phyloP scores from a whole-genome alignment of 2,888 invertebrate genomes.

The Cheiracanthium punctorium region DNA sequence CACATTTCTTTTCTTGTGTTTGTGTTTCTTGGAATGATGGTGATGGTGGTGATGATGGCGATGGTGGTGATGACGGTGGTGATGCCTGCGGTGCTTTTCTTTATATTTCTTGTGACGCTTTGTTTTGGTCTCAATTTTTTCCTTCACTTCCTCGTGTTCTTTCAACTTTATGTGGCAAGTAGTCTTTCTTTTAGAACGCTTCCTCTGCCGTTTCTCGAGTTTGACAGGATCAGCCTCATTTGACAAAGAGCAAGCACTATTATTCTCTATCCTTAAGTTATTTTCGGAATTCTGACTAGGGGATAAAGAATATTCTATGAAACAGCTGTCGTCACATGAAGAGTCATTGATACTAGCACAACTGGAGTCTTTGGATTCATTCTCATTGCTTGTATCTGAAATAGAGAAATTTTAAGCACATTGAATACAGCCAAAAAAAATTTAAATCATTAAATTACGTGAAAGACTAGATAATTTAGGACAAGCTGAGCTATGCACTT shows the following conservation, averaged over 20 bases:
- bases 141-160: conserved; percentile 20
- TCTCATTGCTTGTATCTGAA: conserved; percentile 50
- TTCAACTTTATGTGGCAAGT: conserved; percentile 9
- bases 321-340: conserved; percentile 59
- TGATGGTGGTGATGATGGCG: conserved; percentile 60
- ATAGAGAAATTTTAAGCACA: too few species aligned
- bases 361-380: conserved; percentile 65
- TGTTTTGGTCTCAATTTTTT: conserved; percentile 41
- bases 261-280: conserved; percentile 19
- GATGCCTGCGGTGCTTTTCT: conserved; percentile 58
- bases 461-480: too few species aligned
- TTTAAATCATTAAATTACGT: too few species aligned
- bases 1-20: conserved; percentile 34
- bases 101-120: conserved; percentile 63
- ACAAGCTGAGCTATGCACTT: too few species aligned
- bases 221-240: conserved; percentile 10
- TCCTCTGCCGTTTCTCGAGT: conserved; percentile 31
- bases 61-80: conserved; percentile 54
- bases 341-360: conserved; percentile 57
- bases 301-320: conserved; percentile 46
- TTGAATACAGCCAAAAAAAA: too few species aligned
- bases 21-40: conserved; percentile 62
- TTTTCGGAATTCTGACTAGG: conserved; percentile 54
- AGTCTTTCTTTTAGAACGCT: conserved; percentile 39
- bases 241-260: not conserved